Conservation (phyloP, 2,888 invertebrate species). For the Gymnosoma rotundatum region DNA sequence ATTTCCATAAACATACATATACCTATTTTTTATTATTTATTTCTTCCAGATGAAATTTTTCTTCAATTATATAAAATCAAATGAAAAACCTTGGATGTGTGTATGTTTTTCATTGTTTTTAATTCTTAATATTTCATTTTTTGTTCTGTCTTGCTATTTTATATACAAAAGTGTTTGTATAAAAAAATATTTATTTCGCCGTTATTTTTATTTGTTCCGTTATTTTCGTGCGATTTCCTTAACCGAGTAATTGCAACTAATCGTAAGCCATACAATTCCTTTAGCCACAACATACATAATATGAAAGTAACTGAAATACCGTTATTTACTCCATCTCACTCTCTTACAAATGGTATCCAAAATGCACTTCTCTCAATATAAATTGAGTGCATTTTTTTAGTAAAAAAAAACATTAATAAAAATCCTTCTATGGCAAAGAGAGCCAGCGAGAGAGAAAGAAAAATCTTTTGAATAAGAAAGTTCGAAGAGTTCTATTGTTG, state of each 20-base stretch:
- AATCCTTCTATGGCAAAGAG: slow-evolving; percentile 16
- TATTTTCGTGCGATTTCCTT: slow-evolving; percentile 76
- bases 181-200: background rate
- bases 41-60: no score
- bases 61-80: no score
- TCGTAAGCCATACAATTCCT: slow-evolving; percentile 43
- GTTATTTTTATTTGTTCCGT: slow-evolving; percentile 66
- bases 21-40: no score
- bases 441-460: slow-evolving; percentile 14
- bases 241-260: slow-evolving; percentile 79
- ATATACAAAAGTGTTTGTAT: background rate
- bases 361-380: slow-evolving; percentile 21
- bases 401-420: background rate
- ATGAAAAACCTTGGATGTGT: no score
- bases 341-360: slow-evolving; percentile 8
- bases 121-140: no score
- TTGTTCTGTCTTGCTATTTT: no score
- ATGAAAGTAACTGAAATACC: slow-evolving; percentile 25
- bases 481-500: background rate
- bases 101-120: background rate
- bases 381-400: slow-evolving; percentile 30
- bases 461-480: background rate
- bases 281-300: slow-evolving; percentile 29
- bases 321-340: slow-evolving; percentile 48
- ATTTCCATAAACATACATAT: no score